phyloP scores from a whole-genome alignment of 2,888 invertebrate species.

The Isotomurus palustris region DNA sequence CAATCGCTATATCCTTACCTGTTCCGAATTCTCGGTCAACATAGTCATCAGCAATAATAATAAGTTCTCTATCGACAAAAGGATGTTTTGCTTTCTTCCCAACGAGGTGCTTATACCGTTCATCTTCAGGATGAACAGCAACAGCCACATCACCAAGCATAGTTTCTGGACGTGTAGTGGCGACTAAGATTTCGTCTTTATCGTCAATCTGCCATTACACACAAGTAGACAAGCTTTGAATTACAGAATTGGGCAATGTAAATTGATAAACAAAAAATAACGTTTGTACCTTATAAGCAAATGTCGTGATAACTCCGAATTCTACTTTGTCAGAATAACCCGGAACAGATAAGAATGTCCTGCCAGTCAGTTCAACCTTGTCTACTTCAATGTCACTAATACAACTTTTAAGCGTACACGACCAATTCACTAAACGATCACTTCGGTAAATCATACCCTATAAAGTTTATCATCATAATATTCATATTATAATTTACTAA shows the following conservation, averaged over 20 bases:
- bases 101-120: conserved; percentile 73
- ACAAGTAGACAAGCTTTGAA: background rate
- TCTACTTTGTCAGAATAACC: conserved; percentile 86
- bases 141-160: conserved; percentile 97
- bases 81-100: conserved; percentile 84
- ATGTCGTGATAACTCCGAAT: conserved; percentile 86
- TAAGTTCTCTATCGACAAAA: conserved; percentile 73
- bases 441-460: conserved; percentile 85
- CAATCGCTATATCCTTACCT: conserved; percentile 54
- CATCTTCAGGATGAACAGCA: conserved; percentile 93
- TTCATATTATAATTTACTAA: no score
- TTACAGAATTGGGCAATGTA: background rate
- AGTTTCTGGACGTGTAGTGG: conserved; percentile 97
- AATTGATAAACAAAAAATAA: background rate
- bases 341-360: conserved; percentile 81
- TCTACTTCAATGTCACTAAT: conserved; percentile 99
- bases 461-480: conserved; percentile 4
- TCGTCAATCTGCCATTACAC: conserved; percentile 47
- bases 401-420: conserved; percentile 90
- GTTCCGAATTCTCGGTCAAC: conserved; percentile 96
- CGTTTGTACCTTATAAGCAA: conserved; percentile 72
- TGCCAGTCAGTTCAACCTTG: conserved; percentile 80
- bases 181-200: conserved; percentile 80
- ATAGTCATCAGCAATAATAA: conserved; percentile 85
- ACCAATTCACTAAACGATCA: conserved; percentile 97